Base-by-base conservation (phyloP, 2,888 invertebrate genomes). In the Harpagoxenus sublaevis region DNA sequence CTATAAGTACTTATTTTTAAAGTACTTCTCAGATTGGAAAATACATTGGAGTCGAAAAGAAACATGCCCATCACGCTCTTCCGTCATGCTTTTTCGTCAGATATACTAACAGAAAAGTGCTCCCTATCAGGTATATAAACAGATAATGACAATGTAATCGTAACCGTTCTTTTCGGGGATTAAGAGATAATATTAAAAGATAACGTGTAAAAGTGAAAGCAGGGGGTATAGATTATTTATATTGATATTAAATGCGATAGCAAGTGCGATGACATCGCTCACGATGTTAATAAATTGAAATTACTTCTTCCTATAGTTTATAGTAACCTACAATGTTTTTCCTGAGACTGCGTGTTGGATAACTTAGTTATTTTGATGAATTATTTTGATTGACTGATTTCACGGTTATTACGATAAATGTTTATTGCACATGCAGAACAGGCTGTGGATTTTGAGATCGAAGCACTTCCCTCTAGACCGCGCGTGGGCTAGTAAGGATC, bases 401-500 rank as follows among this genome's bases (percentile, higher is more conserved):
- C 45, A n/a, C 10, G 28, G 0, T 18, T 65, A 31, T 18, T 65
- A 65, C 0, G 3, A 39, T 39, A 9, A 65, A 28, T 55, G 3
- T 10, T 60, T 45, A 31, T 4, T 42, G 66, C 42, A 42, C 15
- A 35, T 45, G 70, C 10, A 6, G 8, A 57, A 45, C 12, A 42
- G 31, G 9, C 15, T 4, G 28, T 15, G 9, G 9, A 55, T 39
- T 23, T 65, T 75, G 23, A 31, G 65, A 39, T 35, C 18, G 28
- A 48, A 28, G 18, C 10, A 12, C 10, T n/a, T 48, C 12, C 2
- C 48, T 68, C 48, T 35, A 15, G 45, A n/a, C 5, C 35, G 60
- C 23, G 18, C 12, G 70, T 8, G 3, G 15, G 15, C n/a, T 60
- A 9, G 39, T 48, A 23, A 81, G 60, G 71, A 81, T 71, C 70